Conservation (phyloP, 2,113 vertebrate genomes). For the Irena cyanogastra region DNA sequence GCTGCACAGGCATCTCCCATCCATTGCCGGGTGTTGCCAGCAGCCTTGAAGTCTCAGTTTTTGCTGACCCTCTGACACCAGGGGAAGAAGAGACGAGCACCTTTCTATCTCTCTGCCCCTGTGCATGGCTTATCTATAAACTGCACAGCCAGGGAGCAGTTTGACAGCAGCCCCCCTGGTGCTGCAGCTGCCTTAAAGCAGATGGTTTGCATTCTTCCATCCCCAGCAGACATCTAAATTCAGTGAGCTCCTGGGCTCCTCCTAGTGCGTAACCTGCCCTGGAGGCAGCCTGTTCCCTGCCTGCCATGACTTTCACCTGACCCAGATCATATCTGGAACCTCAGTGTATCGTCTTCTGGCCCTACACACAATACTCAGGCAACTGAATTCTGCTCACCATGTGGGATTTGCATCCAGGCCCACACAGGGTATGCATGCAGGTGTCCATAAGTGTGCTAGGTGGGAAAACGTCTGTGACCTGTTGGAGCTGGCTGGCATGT, state of each 20-base stretch:
- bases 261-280: not conserved
- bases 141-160: not conserved
- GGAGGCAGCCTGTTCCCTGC: not conserved
- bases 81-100: rapidly evolving
- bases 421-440: not conserved
- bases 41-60: not conserved
- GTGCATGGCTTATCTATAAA: not conserved
- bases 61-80: not conserved
- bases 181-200: not conserved
- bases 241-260: not conserved
- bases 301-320: not conserved
- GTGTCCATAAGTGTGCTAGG: not conserved
- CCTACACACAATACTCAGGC: not conserved
- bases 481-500: not conserved
- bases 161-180: not conserved
- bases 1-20: not conserved
- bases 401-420: not conserved
- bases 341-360: too few species aligned
- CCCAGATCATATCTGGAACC: not conserved
- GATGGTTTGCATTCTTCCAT: not conserved
- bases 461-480: not conserved
- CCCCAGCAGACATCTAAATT: not conserved
- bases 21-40: not conserved
- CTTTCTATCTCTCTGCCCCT: not conserved
- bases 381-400: not conserved